A percentile compares a stretch with the other conserved stretches of the same genome.
These are phyloP conservation scores for Lordiphosa stackelbergi DNA, from an alignment of 1,140 invertebrate genomes.

Conservation along the genomic window DNA sequence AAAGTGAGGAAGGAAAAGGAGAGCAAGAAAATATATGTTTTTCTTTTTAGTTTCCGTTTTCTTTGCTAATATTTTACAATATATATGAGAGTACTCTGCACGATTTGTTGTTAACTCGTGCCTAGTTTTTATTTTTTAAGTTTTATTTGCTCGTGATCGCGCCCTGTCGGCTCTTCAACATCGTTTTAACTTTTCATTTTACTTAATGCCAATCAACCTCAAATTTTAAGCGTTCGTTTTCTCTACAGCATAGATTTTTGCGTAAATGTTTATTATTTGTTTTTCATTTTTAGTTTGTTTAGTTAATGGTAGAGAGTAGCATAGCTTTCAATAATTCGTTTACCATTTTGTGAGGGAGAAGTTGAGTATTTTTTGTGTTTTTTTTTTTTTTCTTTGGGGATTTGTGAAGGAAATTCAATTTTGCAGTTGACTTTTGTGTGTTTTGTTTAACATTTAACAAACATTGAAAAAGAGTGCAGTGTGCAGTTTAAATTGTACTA, in stretches of 20 bases:
- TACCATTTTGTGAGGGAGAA: slow-evolving; percentile 48
- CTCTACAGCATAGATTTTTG: slow-evolving; percentile 64
- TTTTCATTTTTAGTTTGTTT: slow-evolving; percentile 13
- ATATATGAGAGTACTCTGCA: slow-evolving; percentile 55
- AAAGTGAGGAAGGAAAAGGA: slow-evolving; percentile 35
- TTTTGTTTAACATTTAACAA: slow-evolving; percentile 64
- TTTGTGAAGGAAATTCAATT: slow-evolving; percentile 60
- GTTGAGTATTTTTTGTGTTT: slow-evolving; percentile 2
- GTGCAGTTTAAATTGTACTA: slow-evolving; percentile 75
- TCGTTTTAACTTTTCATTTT: slow-evolving; percentile 64
- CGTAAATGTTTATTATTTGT: slow-evolving; percentile 18
- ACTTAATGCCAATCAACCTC: slow-evolving; percentile 75
- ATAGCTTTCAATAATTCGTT: slow-evolving; percentile 72
- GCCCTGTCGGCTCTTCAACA: slow-evolving; percentile 73
- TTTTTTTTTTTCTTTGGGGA: slow-evolving; percentile 5
- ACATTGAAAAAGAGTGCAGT: slow-evolving; percentile 72
- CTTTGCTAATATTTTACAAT: slow-evolving; percentile 68
- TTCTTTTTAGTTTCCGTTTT: slow-evolving; percentile 10
- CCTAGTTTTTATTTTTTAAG: slow-evolving; percentile 25
- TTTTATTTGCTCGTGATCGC: slow-evolving; percentile 57
- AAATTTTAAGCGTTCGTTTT: slow-evolving; percentile 75
- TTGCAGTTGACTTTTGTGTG: slow-evolving; percentile 53
- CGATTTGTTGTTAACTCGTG: slow-evolving; percentile 48
- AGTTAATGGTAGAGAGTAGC: slow-evolving; percentile 61
- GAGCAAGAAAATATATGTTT: slow-evolving; percentile 48